Evolutionary conservation across 2,797 vertebrate species (phyloP).

Genomic region (Synanceia verrucosa): DNA sequence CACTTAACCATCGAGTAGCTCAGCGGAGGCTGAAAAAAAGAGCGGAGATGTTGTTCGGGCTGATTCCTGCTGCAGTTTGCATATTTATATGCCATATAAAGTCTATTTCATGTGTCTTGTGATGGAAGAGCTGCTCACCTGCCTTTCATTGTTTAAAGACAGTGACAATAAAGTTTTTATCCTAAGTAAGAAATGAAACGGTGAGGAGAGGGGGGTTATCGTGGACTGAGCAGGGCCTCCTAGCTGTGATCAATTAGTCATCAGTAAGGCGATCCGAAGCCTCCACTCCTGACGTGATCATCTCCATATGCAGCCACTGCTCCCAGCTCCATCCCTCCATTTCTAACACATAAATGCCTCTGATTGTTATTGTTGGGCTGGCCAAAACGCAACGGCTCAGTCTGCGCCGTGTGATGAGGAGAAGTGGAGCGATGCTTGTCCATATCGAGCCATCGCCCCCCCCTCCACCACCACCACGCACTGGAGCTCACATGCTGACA

Average conservation of each 20-base stretch:
- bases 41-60: conserved; percentile 11
- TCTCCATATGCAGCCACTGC: conserved; percentile 74
- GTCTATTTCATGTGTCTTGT: too few relatives aligned
- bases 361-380: conserved; percentile 76
- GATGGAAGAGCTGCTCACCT: too few relatives aligned
- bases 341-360: conserved; percentile 75
- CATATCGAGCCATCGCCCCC: conserved; percentile 48
- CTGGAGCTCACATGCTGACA: conserved; percentile 42
- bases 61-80: conserved; percentile 13
- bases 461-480: conserved; percentile 4
- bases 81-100: conserved; percentile 30
- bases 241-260: conserved; percentile 76
- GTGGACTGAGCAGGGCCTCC: conserved; percentile 52
- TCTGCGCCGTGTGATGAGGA: conserved; percentile 58
- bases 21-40: conserved; percentile 42
- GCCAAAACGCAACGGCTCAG: conserved; percentile 62
- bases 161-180: too few relatives aligned
- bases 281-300: conserved; percentile 71
- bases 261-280: conserved; percentile 74
- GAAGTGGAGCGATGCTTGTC: conserved; percentile 55
- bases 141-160: too few relatives aligned
- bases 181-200: conserved; percentile 32
- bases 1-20: conserved; percentile 72
- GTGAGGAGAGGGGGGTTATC: conserved; percentile 43
- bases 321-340: conserved; percentile 38